These are phyloP conservation scores for Babyrousa celebensis DNA, from an alignment of 2,797 vertebrate genomes.

Conservation along the genomic window DNA sequence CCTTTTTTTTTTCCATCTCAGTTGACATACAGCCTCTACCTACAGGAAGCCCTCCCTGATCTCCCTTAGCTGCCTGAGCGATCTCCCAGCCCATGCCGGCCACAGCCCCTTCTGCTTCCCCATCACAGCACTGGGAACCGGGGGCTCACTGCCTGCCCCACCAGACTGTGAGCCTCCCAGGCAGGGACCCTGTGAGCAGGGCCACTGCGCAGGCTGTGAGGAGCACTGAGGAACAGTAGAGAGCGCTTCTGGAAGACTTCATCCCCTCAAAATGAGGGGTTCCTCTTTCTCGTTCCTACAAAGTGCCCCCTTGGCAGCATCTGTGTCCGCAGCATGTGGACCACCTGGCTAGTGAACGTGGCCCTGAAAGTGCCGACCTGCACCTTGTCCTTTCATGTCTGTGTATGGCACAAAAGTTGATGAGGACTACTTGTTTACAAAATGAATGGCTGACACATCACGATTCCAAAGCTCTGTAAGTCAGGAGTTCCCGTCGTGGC, in stretches of 20 bases:
- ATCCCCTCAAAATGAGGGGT: neutral
- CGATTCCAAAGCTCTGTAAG: neutral
- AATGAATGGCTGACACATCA: neutral
- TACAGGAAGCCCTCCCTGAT: constrained; percentile 5
- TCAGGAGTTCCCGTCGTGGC: neutral
- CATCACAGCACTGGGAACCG: neutral
- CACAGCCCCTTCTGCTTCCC: neutral
- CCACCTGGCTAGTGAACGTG: neutral
- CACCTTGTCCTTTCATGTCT: neutral
- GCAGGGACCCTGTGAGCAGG: neutral
- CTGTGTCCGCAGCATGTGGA: neutral
- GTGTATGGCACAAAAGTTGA: neutral
- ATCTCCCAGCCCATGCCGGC: neutral
- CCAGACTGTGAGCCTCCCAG: neutral
- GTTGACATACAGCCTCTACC: neutral
- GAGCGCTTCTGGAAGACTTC: neutral
- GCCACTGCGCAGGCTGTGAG: neutral
- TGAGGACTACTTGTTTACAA: neutral
- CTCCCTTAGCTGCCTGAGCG: neutral
- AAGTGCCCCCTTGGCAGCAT: neutral
- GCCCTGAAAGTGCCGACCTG: neutral
- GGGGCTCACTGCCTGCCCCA: neutral
- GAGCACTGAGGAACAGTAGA: neutral
- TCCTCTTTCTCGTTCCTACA: neutral
- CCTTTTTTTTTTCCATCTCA: neutral